Evolutionary conservation across 2,113 vertebrate species (phyloP), one percentile per base, ranked within the genome.

Genomic region (Brachypodius melanocephalos): DNA sequence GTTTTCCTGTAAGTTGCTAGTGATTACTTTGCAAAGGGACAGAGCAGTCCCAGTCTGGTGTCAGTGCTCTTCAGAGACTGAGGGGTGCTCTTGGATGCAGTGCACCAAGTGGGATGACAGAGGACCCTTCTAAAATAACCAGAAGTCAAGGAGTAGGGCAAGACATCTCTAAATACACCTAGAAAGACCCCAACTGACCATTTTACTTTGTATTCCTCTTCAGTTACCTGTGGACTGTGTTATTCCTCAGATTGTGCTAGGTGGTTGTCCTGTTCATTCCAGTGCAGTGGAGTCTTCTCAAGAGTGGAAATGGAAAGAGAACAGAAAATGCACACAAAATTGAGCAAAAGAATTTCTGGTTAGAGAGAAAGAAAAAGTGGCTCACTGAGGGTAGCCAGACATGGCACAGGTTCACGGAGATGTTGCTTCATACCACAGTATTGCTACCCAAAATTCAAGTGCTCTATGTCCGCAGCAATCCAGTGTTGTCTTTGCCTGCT

Each of bases 161-260:
- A 29, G 32, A 58, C 32, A 36, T 17, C 9, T 36, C 5, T 31
- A n/a, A 62, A 75, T 76, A 51, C 20, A 77, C 8, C 31, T 36
- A 61, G 45, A 32, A 6, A 68, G 26, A 45, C 6, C 21, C 51
- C 73, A 48, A 6, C 4, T 42, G 32, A 42, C 29, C 29, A 21
- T 32, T 68, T 49, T 34, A 55, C 16, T 76, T 77, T 72, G 24
- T 45, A 25, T 80, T 95, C 28, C 25, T 67, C 26, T 17, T 80
- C 49, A 57, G 40, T 38, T 83, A 21, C 26, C 12, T 61, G 31
- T 68, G 59, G 29, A 16, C 16, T 40, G 0, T 0, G 0, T 72
- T 72, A 36, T 40, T 79, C 17, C 31, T 88, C 24, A 13, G 51
- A 22, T 73, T 61, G 31, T 65, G n/a, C 24, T 80, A 14, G 4